phyloP scores from a whole-genome alignment of 30 jellyfish, hydroid and myxozoan species.

The Aurelia sp. region DNA sequence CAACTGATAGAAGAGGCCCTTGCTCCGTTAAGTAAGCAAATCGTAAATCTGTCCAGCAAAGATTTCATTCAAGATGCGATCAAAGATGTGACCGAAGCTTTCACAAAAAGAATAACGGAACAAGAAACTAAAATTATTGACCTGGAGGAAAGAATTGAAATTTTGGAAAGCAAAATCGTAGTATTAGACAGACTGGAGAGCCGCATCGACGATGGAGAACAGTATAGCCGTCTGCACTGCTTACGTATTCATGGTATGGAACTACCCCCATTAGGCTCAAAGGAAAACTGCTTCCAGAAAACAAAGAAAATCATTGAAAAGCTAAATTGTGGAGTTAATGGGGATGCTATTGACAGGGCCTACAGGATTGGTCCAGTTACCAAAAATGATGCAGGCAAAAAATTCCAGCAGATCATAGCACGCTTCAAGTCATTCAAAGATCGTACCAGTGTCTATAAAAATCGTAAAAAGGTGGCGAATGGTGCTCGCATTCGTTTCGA shows the following conservation, averaged over 20 bases:
- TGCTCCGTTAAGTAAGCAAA: constrained; percentile 23
- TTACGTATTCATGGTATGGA: constrained; percentile 12
- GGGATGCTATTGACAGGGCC: constrained; percentile 16
- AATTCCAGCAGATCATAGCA: constrained; percentile 10
- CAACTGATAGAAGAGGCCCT: constrained; percentile 27
- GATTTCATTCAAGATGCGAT: constrained; percentile 10
- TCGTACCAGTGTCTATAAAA: constrained; percentile 17
- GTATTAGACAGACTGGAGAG: not conserved
- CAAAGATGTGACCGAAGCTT: constrained; percentile 6
- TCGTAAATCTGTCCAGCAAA: constrained; percentile 32
- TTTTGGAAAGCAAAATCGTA: too few relatives aligned
- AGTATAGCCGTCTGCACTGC: constrained; percentile 24
- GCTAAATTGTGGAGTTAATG: constrained; percentile 17
- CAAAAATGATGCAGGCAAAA: not conserved
- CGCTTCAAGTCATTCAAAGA: constrained; percentile 19
- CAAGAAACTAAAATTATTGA: not conserved
- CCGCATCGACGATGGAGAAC: constrained; percentile 3
- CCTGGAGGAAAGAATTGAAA: not conserved
- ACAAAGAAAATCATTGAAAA: constrained; percentile 4
- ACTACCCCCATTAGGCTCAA: constrained; percentile 9
- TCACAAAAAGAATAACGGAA: constrained; percentile 1
- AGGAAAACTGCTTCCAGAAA: constrained; percentile 25
- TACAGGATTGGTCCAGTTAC: constrained; percentile 21
- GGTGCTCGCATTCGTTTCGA: constrained; percentile 23
- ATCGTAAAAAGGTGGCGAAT: constrained; percentile 12